Conservation (phyloP, 1,140 invertebrate genomes). For the Papilio glaucus region DNA sequence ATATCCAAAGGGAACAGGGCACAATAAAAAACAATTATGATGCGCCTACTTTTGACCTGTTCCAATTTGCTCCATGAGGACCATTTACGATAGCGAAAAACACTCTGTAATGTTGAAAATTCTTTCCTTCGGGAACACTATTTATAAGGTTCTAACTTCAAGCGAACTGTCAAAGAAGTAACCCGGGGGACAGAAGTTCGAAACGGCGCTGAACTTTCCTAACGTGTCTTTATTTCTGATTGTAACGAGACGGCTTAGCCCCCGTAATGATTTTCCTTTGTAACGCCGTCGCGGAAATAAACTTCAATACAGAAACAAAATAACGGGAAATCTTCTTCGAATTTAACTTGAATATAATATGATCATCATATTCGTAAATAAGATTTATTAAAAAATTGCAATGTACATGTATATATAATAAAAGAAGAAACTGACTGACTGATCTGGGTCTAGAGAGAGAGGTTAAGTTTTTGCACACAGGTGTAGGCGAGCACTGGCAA, state of each 20-base stretch:
- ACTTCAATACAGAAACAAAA: conserved; percentile 31
- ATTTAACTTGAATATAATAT: not conserved
- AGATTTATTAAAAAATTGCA: not conserved
- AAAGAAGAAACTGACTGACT: too few species aligned
- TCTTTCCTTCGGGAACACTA: conserved; percentile 59
- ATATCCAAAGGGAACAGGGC: conserved; percentile 27
- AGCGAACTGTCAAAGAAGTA: conserved; percentile 70
- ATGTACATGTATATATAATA: not conserved
- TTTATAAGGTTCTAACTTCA: conserved; percentile 69
- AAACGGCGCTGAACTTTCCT: conserved; percentile 57
- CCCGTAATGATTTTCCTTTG: conserved; percentile 45
- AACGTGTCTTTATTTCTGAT: conserved; percentile 71
- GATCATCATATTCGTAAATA: not conserved
- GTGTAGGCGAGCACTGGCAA: too few species aligned
- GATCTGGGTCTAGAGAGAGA: too few species aligned
- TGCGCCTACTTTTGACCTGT: conserved; percentile 30
- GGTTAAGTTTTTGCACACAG: too few species aligned
- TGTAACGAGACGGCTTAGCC: conserved; percentile 44
- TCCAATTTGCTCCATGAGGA: conserved; percentile 41
- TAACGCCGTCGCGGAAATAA: conserved; percentile 8
- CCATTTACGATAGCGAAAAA: conserved; percentile 64
- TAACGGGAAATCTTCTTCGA: conserved; percentile 20
- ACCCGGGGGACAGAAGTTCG: conserved; percentile 62
- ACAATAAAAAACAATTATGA: conserved; percentile 32
- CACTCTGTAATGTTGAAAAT: conserved; percentile 60